Percentiles rank a stretch among this genome's conserved stretches.
These are phyloP conservation scores for Oreochromis grahami DNA, from an alignment of 2,797 vertebrate species.

Conservation along the genomic window DNA sequence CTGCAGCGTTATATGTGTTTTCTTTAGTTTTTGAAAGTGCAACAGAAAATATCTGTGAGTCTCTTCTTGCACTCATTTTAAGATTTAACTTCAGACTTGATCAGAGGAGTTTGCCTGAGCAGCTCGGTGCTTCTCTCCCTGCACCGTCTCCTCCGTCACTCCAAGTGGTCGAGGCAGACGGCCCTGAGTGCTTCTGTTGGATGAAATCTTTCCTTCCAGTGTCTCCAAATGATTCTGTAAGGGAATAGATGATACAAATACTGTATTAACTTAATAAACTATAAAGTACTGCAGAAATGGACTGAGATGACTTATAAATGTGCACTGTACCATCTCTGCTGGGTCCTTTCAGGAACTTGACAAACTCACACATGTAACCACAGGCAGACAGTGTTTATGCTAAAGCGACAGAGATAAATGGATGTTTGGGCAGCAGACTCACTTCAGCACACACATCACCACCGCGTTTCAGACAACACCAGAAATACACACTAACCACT, in stretches of 20 bases:
- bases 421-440: constrained; percentile 8
- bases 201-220: background rate
- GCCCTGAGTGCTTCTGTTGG: background rate
- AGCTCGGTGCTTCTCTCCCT: background rate
- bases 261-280: background rate
- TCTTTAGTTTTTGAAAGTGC: background rate
- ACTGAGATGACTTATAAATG: background rate
- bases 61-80: fast-evolving
- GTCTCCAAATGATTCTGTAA: background rate
- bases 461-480: background rate
- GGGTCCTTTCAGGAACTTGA: background rate
- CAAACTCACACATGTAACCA: background rate
- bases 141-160: background rate
- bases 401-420: constrained; percentile 21
- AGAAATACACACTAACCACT: background rate
- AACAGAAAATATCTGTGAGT: fast-evolving
- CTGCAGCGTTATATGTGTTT: background rate
- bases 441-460: constrained; percentile 5
- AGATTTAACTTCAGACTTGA: background rate
- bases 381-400: background rate
- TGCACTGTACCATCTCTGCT: background rate
- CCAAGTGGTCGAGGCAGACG: background rate
- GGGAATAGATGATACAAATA: background rate
- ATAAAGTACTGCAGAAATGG: background rate
- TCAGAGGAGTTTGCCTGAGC: background rate